Base-by-base conservation (phyloP, 2,888 invertebrate species). In the Erynnis tages region DNA sequence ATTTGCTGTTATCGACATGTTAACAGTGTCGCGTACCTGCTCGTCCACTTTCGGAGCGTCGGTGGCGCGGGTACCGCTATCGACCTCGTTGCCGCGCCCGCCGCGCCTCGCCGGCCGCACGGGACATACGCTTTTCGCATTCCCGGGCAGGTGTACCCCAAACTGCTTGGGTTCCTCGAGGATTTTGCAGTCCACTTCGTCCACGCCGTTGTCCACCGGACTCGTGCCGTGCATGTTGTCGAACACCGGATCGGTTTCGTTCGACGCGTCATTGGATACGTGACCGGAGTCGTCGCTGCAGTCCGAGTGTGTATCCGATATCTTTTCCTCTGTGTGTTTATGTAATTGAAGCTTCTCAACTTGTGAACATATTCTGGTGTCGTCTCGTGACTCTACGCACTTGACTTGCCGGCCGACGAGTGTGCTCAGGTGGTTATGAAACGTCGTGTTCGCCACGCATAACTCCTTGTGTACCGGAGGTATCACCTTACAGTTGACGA, bases 271-370 rank as follows among this genome's bases (percentile, higher is more conserved):
- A 69, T 94, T 95, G 43, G 95, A 95, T 62, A 94, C 95, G 79
- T 95, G 94, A 55, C 95, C 95, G 52, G 95, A 95, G 82, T 95
- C 95, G 66, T 95, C 95, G 53, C 94, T 94, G 66, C 94, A 94
- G 66, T 93, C 93, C 4, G 93, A 93, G 59, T 91, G 91, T 61
- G 91, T 91, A 76, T 91, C 91, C 54, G 91, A 91, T 74, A 86
- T 83, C 73, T 90, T 90, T 64, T 90, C 89, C 41, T 88, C 85
- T 40, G 70, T 65, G 58, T 83, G 84, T 74, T 89, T 89, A 58
- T 78, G 77, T 60, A 81, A 62, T 54, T 71, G 63, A 52, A 81
- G 71, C 72, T 85, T 87, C 52, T 79, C 82, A 53, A 67, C 66
- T 59, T 82, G 85, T 37, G 80, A 74, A 64, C 76, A 87, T 55